Conservation (phyloP, 1,140 invertebrate species). For the Orussus abietinus region DNA sequence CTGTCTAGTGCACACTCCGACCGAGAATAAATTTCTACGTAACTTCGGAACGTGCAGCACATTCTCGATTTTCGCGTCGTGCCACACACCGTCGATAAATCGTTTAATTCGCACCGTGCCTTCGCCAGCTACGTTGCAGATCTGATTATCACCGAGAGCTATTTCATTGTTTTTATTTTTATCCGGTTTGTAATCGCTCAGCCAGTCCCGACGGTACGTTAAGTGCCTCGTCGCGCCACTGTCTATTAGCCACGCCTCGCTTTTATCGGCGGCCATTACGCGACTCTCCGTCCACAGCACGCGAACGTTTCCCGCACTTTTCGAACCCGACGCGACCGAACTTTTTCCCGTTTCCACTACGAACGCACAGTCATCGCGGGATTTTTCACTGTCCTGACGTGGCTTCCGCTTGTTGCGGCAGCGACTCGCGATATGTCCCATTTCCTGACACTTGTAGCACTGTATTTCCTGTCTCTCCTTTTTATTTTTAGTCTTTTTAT, state of each 20-base stretch:
- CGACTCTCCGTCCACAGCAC: background rate
- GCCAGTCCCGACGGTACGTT: slow-evolving; percentile 3
- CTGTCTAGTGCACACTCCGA: slow-evolving; percentile 3
- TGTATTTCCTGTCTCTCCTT: slow-evolving; percentile 10
- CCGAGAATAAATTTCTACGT: slow-evolving; percentile 3
- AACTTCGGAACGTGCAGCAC: background rate
- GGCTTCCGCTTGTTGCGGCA: slow-evolving; percentile 11
- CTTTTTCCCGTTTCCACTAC: background rate
- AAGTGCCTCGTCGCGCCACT: background rate
- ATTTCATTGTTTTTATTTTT: background rate
- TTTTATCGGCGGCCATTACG: slow-evolving; percentile 1
- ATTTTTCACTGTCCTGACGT: background rate
- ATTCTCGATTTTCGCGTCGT: slow-evolving; percentile 3
- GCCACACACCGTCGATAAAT: slow-evolving; percentile 4
- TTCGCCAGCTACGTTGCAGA: slow-evolving; percentile 4
- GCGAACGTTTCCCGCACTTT: background rate
- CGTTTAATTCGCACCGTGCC: slow-evolving; percentile 4
- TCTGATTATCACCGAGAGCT: slow-evolving; percentile 5
- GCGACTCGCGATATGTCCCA: slow-evolving; percentile 14
- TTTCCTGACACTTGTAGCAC: slow-evolving; percentile 12
- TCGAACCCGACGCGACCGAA: slow-evolving; percentile 9
- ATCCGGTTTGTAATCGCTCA: slow-evolving; percentile 5
- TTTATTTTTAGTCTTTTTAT: slow-evolving; percentile 8
- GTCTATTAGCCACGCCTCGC: slow-evolving; percentile 4
- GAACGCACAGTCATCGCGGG: slow-evolving; percentile 7